These are phyloP conservation scores for Helicolenus hilgendorfi DNA, from an alignment of 2,797 vertebrate species.

Conservation along the genomic window DNA sequence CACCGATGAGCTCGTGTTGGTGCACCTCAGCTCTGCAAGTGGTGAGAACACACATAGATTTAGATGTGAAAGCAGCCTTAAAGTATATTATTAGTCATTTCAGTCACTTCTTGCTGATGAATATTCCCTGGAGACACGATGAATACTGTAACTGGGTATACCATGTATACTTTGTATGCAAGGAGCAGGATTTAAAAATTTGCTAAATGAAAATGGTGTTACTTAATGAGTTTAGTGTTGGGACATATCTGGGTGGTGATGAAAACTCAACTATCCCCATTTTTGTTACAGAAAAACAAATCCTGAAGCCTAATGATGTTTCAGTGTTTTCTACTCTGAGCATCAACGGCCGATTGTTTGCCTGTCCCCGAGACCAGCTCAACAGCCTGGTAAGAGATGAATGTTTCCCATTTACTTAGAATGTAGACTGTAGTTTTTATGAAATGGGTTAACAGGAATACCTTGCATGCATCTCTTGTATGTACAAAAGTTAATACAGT, in stretches of 20 bases:
- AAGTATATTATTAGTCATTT: neutral
- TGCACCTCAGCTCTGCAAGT: slow-evolving; percentile 95
- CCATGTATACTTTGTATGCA: neutral
- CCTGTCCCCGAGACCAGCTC: slow-evolving; percentile 95
- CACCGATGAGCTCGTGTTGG: slow-evolving; percentile 94
- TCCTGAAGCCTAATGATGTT: slow-evolving; percentile 96
- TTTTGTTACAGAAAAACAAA: slow-evolving; percentile 93
- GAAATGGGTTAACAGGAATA: neutral
- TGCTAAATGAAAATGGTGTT: neutral
- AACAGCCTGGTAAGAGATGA: slow-evolving; percentile 92
- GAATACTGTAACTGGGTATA: neutral
- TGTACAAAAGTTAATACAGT: neutral
- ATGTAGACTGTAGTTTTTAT: neutral
- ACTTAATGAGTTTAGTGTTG: neutral
- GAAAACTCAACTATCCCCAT: neutral
- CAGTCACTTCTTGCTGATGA: neutral
- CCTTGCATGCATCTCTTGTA: neutral
- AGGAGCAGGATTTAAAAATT: neutral
- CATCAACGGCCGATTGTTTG: slow-evolving; percentile 96
- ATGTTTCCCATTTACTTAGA: neutral
- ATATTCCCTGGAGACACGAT: neutral
- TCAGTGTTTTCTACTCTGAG: slow-evolving; percentile 97
- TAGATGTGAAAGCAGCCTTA: neutral
- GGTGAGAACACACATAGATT: slow-evolving; percentile 85
- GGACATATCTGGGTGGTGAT: neutral